Conservation (phyloP, 2,797 vertebrate species). For the Anguilla obscura region DNA sequence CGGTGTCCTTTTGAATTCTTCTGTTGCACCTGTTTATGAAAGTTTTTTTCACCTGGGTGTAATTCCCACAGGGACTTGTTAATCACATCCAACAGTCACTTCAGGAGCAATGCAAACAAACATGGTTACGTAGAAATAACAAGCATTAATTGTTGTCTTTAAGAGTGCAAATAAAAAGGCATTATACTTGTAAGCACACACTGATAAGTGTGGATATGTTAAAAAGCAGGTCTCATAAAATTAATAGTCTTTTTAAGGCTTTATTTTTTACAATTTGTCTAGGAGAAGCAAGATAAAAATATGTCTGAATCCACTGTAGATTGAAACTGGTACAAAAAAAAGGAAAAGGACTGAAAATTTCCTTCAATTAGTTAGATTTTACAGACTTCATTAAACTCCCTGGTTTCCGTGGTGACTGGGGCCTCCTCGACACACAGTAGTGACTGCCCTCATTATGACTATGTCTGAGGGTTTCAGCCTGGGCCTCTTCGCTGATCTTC, state of each 20-base stretch:
- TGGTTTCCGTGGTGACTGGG: constrained; percentile 40
- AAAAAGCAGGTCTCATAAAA: neutral
- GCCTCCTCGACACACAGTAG: constrained; percentile 29
- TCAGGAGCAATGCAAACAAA: constrained; percentile 38
- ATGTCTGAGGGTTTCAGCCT: constrained; percentile 7
- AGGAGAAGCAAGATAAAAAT: neutral
- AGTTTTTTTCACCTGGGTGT: constrained; percentile 64
- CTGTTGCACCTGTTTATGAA: constrained; percentile 65
- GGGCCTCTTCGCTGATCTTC: constrained; percentile 3
- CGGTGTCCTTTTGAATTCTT: constrained; percentile 51
- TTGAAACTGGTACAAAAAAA: neutral
- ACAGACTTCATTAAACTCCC: constrained; percentile 25
- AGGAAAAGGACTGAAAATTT: neutral
- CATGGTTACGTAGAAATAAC: neutral
- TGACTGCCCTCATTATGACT: constrained; percentile 36
- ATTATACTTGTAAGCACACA: neutral
- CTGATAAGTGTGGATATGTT: neutral
- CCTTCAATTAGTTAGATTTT: constrained; percentile 34
- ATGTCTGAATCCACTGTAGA: neutral
- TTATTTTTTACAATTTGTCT: neutral
- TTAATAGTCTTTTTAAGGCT: neutral
- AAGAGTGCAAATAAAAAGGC: neutral
- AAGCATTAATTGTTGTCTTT: neutral
- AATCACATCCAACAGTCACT: constrained; percentile 65
- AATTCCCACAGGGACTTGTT: constrained; percentile 62